A percentile compares a stretch with the other conserved stretches of the same genome.
phyloP scores from a whole-genome alignment of 92 coral and sea anemone species.

The Chrysogorgia sp. region DNA sequence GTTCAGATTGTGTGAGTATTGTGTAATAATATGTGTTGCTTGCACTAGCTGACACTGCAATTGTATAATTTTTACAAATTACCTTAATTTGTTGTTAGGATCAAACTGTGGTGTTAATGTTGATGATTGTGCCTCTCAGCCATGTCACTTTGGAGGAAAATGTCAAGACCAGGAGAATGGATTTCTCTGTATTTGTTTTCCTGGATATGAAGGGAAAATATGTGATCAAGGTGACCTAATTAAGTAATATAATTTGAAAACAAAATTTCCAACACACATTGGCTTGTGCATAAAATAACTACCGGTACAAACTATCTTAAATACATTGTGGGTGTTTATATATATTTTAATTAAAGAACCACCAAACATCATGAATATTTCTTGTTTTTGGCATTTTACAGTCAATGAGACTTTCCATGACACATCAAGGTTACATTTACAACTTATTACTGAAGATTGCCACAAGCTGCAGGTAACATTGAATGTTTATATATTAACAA shows the following conservation, averaged over 20 bases:
- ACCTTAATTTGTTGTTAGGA: background rate
- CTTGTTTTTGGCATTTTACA: background rate
- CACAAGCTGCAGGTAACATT: conserved; percentile 64
- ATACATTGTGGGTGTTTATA: too few species aligned
- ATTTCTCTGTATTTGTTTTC: conserved; percentile 74
- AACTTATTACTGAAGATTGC: conserved; percentile 84
- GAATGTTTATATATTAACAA: too few species aligned
- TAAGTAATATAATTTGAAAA: background rate
- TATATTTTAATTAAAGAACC: background rate
- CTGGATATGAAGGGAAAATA: conserved; percentile 76
- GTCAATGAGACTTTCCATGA: conserved; percentile 48
- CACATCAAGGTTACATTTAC: conserved; percentile 56
- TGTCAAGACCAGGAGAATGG: conserved; percentile 79
- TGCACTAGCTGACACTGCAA: too few species aligned
- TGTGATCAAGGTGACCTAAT: conserved; percentile 70
- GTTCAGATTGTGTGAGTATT: too few species aligned
- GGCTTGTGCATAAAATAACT: background rate
- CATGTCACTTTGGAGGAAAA: conserved; percentile 92
- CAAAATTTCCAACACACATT: background rate
- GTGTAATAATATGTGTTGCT: too few species aligned
- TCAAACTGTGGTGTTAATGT: conserved; percentile 89
- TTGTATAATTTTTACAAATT: background rate
- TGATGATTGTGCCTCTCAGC: conserved; percentile 81
- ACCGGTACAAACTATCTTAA: background rate
- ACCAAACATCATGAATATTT: background rate